Conservation (phyloP, 2,888 invertebrate species). For the Camptogramma bilineatum region DNA sequence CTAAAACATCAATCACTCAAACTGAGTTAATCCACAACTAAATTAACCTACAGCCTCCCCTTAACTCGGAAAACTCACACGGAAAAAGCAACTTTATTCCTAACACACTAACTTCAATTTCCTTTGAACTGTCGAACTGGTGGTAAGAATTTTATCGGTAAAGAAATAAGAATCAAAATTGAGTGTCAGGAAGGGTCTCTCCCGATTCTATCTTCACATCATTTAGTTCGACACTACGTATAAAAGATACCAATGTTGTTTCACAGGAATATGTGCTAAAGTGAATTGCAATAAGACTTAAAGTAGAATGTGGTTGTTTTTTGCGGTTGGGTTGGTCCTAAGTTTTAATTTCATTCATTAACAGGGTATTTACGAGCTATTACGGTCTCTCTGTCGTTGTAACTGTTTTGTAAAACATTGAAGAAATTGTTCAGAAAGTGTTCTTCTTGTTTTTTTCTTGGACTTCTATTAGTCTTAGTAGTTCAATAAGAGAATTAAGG, state of each 20-base stretch:
- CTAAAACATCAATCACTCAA: constrained; percentile 82
- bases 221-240: constrained; percentile 55
- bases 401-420: constrained; percentile 17
- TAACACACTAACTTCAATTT: constrained; percentile 48
- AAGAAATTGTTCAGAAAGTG: neutral
- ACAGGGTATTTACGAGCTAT: constrained; percentile 65
- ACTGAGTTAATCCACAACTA: constrained; percentile 82
- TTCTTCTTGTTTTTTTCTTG: neutral
- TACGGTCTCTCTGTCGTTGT: constrained; percentile 49
- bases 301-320: constrained; percentile 34
- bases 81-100: constrained; percentile 56
- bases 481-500: too few relatives aligned
- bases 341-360: constrained; percentile 68
- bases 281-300: constrained; percentile 35
- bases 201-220: constrained; percentile 72
- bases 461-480: neutral
- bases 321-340: constrained; percentile 42
- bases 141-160: constrained; percentile 36
- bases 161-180: constrained; percentile 57
- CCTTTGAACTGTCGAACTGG: constrained; percentile 32
- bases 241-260: constrained; percentile 51
- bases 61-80: constrained; percentile 52
- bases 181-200: constrained; percentile 55
- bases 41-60: constrained; percentile 78
- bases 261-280: constrained; percentile 45